A percentile compares a stretch with the other conserved stretches of the same genome.
These are phyloP conservation scores for Epistrophella euchroma DNA, from an alignment of 2,888 invertebrate genomes.

Conservation along the genomic window DNA sequence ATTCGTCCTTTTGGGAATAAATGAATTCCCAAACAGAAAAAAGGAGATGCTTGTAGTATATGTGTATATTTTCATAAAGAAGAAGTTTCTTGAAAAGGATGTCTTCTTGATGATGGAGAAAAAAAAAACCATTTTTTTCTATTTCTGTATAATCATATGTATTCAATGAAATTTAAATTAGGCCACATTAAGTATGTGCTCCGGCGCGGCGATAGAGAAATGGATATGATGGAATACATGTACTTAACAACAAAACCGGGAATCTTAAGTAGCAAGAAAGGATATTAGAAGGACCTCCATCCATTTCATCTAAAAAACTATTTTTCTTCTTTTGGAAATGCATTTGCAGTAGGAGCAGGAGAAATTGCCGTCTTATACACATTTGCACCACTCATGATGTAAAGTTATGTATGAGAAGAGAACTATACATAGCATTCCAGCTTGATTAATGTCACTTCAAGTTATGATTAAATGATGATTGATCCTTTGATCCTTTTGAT, in stretches of 20 bases:
- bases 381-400: conserved; percentile 13
- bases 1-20: conserved; percentile 17
- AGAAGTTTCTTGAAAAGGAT: conserved; percentile 13
- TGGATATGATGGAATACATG: not conserved
- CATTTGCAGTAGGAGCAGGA: not conserved
- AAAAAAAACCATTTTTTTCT: conserved; percentile 1
- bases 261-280: conserved; percentile 8
- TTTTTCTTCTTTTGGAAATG: not conserved
- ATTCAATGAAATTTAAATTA: conserved; percentile 55
- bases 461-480: conserved; percentile 62
- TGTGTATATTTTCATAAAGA: conserved; percentile 6
- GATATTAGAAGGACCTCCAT: conserved; percentile 17
- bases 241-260: not conserved
- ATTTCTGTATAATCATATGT: conserved; percentile 10
- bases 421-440: not conserved
- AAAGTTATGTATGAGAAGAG: not conserved
- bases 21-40: not conserved
- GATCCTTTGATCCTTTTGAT: conserved; percentile 60
- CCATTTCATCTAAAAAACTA: not conserved
- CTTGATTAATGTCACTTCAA: conserved; percentile 58
- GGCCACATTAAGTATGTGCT: conserved; percentile 36
- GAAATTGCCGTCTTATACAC: not conserved
- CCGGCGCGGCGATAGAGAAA: not conserved
- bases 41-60: not conserved
- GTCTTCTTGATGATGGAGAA: conserved; percentile 1